Conservation (phyloP, 2,888 invertebrate genomes). For the Polydrusus pterygomalis region DNA sequence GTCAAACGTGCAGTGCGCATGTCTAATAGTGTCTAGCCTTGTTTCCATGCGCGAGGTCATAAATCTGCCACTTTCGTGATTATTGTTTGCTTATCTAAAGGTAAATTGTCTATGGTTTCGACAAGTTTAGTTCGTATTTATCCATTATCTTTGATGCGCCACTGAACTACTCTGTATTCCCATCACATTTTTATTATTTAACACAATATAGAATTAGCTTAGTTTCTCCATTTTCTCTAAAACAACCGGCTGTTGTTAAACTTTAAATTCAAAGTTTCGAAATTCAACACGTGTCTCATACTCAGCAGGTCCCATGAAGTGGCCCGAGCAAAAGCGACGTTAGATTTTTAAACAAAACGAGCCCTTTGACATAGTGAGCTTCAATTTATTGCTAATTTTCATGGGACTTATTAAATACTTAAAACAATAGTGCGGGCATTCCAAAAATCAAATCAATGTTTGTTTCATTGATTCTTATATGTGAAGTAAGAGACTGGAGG, state of each 20-base stretch:
- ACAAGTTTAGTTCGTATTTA: too few species aligned
- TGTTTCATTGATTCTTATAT: not conserved
- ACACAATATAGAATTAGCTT: too few species aligned
- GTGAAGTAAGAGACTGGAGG: too few species aligned
- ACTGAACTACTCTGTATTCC: too few species aligned
- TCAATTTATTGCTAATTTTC: slow-evolving; percentile 23
- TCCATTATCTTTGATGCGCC: too few species aligned
- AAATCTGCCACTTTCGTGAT: too few species aligned
- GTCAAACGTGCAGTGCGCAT: too few species aligned
- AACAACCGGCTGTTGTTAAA: not conserved
- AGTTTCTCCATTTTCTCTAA: not conserved
- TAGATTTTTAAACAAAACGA: slow-evolving; percentile 3
- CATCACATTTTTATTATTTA: too few species aligned
- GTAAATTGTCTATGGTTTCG: too few species aligned
- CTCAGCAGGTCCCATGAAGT: slow-evolving; percentile 11
- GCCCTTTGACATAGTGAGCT: slow-evolving; percentile 9
- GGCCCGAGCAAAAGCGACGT: not conserved
- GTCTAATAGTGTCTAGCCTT: too few species aligned
- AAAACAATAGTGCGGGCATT: not conserved
- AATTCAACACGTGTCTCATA: slow-evolving; percentile 4
- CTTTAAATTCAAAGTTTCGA: slow-evolving; percentile 12
- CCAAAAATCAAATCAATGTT: slow-evolving; percentile 1
- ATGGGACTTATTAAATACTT: slow-evolving; percentile 10
- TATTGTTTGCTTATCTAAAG: too few species aligned
- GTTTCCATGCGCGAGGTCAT: too few species aligned